Evolutionary conservation across 2,888 invertebrate genomes (phyloP).

Genomic region (Euspilapteryx auroguttella): DNA sequence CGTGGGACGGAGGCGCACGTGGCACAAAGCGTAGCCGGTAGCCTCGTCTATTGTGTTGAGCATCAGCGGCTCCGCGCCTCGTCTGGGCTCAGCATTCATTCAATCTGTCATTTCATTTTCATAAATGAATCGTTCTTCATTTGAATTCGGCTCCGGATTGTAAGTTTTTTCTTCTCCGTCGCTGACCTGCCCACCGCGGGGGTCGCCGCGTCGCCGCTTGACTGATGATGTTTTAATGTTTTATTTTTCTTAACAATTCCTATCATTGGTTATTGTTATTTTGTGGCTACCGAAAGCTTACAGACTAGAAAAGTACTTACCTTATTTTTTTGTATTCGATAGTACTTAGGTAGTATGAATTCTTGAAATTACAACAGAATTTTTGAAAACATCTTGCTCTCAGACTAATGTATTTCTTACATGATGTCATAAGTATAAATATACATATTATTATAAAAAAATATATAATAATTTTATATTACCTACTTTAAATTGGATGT

Average conservation of each 20-base stretch:
- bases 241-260: conserved; percentile 51
- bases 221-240: conserved; percentile 58
- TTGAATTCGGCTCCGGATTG: conserved; percentile 42
- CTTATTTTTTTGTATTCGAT: too few relatives aligned
- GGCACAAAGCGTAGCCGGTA: conserved; percentile 41
- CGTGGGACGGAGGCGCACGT: conserved; percentile 23
- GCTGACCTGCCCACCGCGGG: conserved; percentile 55
- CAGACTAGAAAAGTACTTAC: too few relatives aligned
- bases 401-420: too few relatives aligned
- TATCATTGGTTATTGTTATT: conserved; percentile 22
- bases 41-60: too few relatives aligned
- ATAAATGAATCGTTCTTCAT: conserved; percentile 59
- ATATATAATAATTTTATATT: too few relatives aligned
- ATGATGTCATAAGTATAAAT: too few relatives aligned
- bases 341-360: too few relatives aligned
- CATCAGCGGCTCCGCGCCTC: too few relatives aligned
- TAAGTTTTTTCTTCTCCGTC: conserved; percentile 39
- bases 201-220: conserved; percentile 42
- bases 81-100: conserved; percentile 34
- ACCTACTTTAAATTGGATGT: too few relatives aligned
- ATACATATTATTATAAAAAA: too few relatives aligned
- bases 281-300: neutral
- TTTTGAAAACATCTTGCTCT: too few relatives aligned
- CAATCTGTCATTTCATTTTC: conserved; percentile 59
- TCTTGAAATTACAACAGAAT: too few relatives aligned